phyloP scores from a whole-genome alignment of 1,140 invertebrate genomes.

The Bombyx mandarina region DNA sequence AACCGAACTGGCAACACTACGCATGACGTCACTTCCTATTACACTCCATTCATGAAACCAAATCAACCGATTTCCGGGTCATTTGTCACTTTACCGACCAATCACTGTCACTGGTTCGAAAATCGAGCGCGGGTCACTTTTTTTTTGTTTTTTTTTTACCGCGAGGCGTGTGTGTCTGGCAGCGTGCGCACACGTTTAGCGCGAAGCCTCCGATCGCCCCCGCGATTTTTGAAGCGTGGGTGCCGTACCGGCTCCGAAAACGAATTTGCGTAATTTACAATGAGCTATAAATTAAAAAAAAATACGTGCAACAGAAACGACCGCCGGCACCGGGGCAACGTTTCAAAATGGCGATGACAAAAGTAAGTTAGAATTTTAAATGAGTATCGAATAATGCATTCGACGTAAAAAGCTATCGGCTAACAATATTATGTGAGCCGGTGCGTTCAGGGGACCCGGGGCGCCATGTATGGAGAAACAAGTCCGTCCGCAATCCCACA shows the following conservation, averaged over 20 bases:
- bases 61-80: conserved; percentile 33
- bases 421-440: conserved; percentile 68
- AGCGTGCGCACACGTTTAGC: conserved; percentile 54
- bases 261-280: conserved; percentile 60
- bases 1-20: conserved; percentile 53
- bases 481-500: conserved; percentile 65
- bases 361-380: conserved; percentile 68
- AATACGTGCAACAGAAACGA: conserved; percentile 26
- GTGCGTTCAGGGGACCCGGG: conserved; percentile 51
- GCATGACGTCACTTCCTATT: conserved; percentile 63
- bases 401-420: conserved; percentile 68
- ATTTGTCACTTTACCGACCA: conserved; percentile 31
- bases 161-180: conserved; percentile 48
- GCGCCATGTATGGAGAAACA: conserved; percentile 64
- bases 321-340: conserved; percentile 54
- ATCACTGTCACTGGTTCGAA: conserved; percentile 15
- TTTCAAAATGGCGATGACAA: conserved; percentile 59
- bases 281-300: conserved; percentile 14
- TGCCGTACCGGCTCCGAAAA: conserved; percentile 33
- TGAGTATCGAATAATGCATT: conserved; percentile 69
- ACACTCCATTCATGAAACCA: conserved; percentile 63
- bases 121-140: conserved; percentile 28
- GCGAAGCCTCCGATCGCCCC: conserved; percentile 58
- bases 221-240: conserved; percentile 59
- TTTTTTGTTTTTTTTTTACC: conserved; percentile 35